phyloP scores from a whole-genome alignment of 2,888 invertebrate genomes.

The Apocheima hispidaria region DNA sequence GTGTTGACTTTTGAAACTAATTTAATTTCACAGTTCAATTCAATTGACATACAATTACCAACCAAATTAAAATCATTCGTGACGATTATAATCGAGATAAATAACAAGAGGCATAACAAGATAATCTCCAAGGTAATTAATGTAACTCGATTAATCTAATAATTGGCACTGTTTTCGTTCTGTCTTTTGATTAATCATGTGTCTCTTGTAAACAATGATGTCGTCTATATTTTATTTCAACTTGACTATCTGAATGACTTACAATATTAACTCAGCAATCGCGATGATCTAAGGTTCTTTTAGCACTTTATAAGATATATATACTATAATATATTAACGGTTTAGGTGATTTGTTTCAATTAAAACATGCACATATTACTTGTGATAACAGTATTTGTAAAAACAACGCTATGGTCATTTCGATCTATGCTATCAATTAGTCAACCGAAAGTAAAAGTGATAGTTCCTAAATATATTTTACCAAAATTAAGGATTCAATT shows the following conservation, averaged over 20 bases:
- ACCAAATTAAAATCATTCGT: conserved; percentile 11
- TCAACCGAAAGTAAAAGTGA: neutral
- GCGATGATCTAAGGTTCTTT: conserved; percentile 1
- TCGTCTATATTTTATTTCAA: conserved; percentile 38
- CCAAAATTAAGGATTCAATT: neutral
- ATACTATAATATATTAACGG: too few species aligned
- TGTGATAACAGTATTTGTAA: neutral
- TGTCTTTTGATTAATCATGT: conserved; percentile 46
- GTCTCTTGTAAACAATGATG: conserved; percentile 46
- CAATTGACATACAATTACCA: conserved; percentile 15
- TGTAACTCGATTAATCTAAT: conserved; percentile 32
- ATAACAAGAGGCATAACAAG: conserved; percentile 41
- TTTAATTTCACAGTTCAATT: conserved; percentile 5
- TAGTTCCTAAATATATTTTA: neutral
- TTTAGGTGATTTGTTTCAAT: neutral
- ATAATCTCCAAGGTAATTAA: conserved; percentile 46
- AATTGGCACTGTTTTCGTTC: conserved; percentile 47
- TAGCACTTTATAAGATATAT: too few species aligned
- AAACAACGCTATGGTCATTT: neutral
- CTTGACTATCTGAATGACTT: conserved; percentile 27
- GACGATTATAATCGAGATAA: conserved; percentile 14
- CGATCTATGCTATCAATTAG: neutral
- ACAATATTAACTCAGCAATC: neutral
- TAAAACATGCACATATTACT: too few species aligned
- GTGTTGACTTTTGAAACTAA: neutral